Evolutionary conservation across 2,113 vertebrate species (phyloP), one percentile per base, ranked within the genome.

Genomic region (Pseudopipra pipra): DNA sequence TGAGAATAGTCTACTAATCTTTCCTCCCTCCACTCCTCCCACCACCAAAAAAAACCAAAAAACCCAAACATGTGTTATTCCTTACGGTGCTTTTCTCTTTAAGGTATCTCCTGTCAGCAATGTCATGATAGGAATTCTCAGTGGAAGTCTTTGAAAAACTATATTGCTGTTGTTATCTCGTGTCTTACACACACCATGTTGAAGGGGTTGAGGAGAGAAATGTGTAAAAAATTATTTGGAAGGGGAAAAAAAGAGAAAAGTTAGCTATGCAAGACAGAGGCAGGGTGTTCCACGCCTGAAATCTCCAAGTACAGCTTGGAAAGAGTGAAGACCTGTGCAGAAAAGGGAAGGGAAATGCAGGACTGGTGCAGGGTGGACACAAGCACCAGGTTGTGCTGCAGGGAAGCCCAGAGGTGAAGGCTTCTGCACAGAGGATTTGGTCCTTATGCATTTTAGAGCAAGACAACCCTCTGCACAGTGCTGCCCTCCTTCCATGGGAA

Each of bases 21-120:
- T 93, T 58, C 88, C 80, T 55, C 65, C 52, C 56, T 84, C 61
- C 13, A 3, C 74, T 70, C 52, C 51, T 62, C 58, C 63, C 46
- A 30, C 19, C 1, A 46, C n/a, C 31, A 43, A 37, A 37, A n/a
- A 46, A 47, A 87, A 88, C 72, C 22, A 44, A 31, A n/a, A 39
- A 82, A 81, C 31, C 63, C 56, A 85, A 95, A 90, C 92, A 95
- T 81, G 73, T 96, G 92, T 63, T 97, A 96, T 96, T 66, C 92
- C 77, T 96, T 52, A 63, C 13, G 0, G 49, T 61, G 68, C 41
- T 96, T 96, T 96, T 90, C 76, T 93, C 87, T 89, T 90, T 85
- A 87, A 96, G 93, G 90, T 68, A 84, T 84, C 76, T 90, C 44
- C 76, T 94, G 76, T 95, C 93, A 93, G 54, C 80, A 39, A 7